Base-by-base conservation (phyloP, 2,797 vertebrate species). In the Macropodus opercularis region DNA sequence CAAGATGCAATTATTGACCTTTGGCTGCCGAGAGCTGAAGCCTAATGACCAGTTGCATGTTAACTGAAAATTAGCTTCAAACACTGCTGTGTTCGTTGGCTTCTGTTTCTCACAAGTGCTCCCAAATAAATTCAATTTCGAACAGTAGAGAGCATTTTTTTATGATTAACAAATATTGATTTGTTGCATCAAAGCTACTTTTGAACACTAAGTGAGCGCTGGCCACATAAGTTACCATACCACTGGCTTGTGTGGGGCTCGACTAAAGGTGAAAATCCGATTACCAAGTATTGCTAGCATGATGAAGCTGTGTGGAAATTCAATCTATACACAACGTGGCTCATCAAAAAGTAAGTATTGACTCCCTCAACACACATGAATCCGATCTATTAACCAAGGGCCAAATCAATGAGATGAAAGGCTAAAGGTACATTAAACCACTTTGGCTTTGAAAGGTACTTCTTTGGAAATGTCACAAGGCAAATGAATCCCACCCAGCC, bases 1-100 rank as follows among this genome's bases (percentile, higher is more conserved):
- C 67, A 67, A 90, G 88, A 92, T 83, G 88, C 88, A 90, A 90
- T 92, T 91, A 92, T 89, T 91, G 92, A 92, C 92, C 91, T 92
- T 89, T 90, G 85, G 76, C 90, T 88, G 77, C 65, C 42, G 52
- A 80, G 83, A 89, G 80, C 87, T 83, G 72, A 59, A 81, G 87
- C 83, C 89, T 90, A 89, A 91, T 88, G 87, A 90, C 88, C 86
- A 89, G 88, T 88, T 89, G 85, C 87, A 91, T 89, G 89, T 91
- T 90, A 90, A 92, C 85, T 90, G 84, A 90, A 93, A 91, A 90
- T 88, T 88, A 86, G 88, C 87, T 87, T 77, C 75, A 68, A 88
- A 75, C 76, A 11, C 60, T 12, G 71, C 79, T 73, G 70, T 55
- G 31, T 56, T 69, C 17, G 48, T 81, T 75, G 56, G 11, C 65